Evolutionary conservation across 2,797 vertebrate species (phyloP).

Genomic region (Neosilurus hyrtlii): DNA sequence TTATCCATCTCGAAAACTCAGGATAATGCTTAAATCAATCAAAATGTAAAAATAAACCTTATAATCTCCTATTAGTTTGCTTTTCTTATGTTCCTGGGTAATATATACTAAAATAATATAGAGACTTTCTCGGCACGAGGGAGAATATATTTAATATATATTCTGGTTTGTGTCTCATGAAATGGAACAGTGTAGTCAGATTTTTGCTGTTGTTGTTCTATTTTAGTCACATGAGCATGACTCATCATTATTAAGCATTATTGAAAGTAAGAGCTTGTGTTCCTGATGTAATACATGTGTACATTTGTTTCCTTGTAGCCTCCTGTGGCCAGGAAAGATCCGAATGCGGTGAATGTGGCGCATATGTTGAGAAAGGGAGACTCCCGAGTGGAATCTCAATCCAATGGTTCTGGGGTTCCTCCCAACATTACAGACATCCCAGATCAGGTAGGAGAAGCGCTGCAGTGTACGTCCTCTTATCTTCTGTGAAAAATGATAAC

Average conservation of each 20-base stretch:
- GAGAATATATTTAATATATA: neutral
- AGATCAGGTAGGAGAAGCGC: conserved; percentile 70
- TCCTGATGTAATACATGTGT: neutral
- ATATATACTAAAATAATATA: too few relatives aligned
- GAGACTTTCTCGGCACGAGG: neutral
- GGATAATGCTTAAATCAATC: too few relatives aligned
- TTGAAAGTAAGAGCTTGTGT: neutral
- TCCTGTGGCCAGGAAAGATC: conserved; percentile 75
- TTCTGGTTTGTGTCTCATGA: neutral
- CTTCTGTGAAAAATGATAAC: neutral
- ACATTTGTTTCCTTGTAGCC: conserved; percentile 67
- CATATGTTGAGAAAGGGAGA: conserved; percentile 78
- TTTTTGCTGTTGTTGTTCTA: neutral
- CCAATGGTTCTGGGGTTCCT: conserved; percentile 69
- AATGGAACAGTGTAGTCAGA: neutral
- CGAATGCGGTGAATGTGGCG: conserved; percentile 68
- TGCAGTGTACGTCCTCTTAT: neutral
- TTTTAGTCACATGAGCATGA: neutral
- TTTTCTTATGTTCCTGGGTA: too few relatives aligned
- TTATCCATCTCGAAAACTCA: too few relatives aligned
- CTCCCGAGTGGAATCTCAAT: conserved; percentile 68
- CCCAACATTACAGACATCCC: conserved; percentile 60
- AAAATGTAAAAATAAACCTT: too few relatives aligned
- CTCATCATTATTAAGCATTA: neutral
- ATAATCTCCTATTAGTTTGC: too few relatives aligned